Evolutionary conservation across 1,140 invertebrate species (phyloP).

Genomic region (Sinonovacula constricta): DNA sequence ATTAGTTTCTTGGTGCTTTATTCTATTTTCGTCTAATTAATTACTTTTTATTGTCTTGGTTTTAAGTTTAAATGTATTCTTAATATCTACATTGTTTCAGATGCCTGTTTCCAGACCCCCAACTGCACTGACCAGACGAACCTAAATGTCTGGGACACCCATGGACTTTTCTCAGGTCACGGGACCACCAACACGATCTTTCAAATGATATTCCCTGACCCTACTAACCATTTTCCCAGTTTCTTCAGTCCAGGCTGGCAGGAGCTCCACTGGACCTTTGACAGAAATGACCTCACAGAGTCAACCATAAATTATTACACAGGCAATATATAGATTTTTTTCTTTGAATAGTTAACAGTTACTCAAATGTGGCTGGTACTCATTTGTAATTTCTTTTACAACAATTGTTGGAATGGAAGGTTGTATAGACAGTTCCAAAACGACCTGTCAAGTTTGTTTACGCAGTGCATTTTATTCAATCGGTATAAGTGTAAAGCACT

Average conservation of each 20-base stretch:
- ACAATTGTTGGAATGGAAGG: too few relatives aligned
- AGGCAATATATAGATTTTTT: neutral
- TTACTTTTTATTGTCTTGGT: too few relatives aligned
- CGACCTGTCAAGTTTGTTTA: too few relatives aligned
- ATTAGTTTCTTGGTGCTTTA: too few relatives aligned
- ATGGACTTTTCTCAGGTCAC: slow-evolving; percentile 1
- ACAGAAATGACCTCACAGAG: slow-evolving; percentile 7
- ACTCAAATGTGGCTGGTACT: too few relatives aligned
- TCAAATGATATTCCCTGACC: slow-evolving; percentile 1
- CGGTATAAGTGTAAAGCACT: too few relatives aligned
- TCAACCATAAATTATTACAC: slow-evolving; percentile 7
- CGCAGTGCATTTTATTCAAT: too few relatives aligned
- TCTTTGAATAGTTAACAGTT: neutral
- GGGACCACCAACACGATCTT: slow-evolving; percentile 6
- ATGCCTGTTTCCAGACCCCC: slow-evolving; percentile 33
- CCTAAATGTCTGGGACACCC: slow-evolving; percentile 1
- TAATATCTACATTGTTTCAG: too few relatives aligned
- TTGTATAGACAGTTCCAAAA: too few relatives aligned
- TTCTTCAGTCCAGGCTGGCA: slow-evolving; percentile 19
- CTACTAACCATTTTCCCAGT: neutral
- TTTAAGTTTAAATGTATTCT: too few relatives aligned
- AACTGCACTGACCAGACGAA: slow-evolving; percentile 11
- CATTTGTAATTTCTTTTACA: neutral
- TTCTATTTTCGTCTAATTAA: too few relatives aligned
- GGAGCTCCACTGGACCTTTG: slow-evolving; percentile 21